Percentiles rank a stretch among this genome's conserved stretches.
phyloP scores from a whole-genome alignment of 1,140 invertebrate genomes.

The Zaprionus tsacasi region DNA sequence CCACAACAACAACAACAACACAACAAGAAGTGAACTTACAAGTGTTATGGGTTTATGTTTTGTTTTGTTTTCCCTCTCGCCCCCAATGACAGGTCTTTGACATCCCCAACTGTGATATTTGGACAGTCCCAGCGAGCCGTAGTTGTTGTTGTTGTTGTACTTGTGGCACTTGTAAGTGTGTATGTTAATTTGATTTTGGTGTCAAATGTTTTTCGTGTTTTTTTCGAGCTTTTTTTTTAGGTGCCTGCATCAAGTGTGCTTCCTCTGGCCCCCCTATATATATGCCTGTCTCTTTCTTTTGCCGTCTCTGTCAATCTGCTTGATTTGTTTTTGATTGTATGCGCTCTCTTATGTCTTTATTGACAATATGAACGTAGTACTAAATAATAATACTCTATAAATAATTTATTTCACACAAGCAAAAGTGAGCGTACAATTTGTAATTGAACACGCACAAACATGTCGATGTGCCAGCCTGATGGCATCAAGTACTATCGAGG shows the following conservation, averaged over 20 bases:
- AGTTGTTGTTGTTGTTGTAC: slow-evolving; percentile 22
- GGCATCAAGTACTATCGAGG: slow-evolving; percentile 61
- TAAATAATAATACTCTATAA: slow-evolving; percentile 40
- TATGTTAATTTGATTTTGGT: slow-evolving; percentile 81
- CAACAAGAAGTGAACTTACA: slow-evolving; percentile 45
- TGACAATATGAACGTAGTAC: slow-evolving; percentile 56
- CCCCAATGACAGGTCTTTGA: slow-evolving; percentile 66
- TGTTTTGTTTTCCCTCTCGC: neutral
- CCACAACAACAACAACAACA: slow-evolving; percentile 8
- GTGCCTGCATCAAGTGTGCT: slow-evolving; percentile 49
- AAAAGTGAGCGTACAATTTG: slow-evolving; percentile 60
- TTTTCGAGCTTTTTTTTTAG: slow-evolving; percentile 55
- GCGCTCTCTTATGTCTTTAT: slow-evolving; percentile 73
- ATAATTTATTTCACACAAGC: slow-evolving; percentile 70
- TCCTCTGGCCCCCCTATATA: neutral
- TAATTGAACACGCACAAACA: slow-evolving; percentile 59
- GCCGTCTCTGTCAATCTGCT: slow-evolving; percentile 59
- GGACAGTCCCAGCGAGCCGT: slow-evolving; percentile 26
- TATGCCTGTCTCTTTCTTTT: neutral
- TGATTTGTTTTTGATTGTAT: slow-evolving; percentile 71
- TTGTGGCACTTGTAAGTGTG: slow-evolving; percentile 61
- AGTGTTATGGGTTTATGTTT: slow-evolving; percentile 46
- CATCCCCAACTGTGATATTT: slow-evolving; percentile 70
- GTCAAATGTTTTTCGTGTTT: slow-evolving; percentile 59
- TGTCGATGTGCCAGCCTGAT: slow-evolving; percentile 16